Conservation (phyloP, 2,888 invertebrate genomes). For the Theristus sp. region DNA sequence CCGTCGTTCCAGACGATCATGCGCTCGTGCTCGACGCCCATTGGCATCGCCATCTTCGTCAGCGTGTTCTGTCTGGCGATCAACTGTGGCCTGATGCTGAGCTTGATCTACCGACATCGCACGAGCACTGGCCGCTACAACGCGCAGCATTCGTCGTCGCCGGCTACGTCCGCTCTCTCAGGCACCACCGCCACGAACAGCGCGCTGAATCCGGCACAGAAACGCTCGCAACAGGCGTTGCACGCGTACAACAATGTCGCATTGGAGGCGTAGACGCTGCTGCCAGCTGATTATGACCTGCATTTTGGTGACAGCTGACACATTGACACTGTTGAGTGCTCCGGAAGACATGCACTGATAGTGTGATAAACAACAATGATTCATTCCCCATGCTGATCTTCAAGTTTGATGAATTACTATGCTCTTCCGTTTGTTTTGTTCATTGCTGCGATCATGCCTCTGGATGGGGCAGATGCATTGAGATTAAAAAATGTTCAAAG, state of each 20-base stretch:
- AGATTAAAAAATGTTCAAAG: too few species aligned
- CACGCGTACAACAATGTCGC: not conserved
- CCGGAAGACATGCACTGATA: not conserved
- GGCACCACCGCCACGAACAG: not conserved
- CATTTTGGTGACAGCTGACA: too few species aligned
- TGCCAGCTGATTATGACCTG: not conserved
- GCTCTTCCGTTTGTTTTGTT: too few species aligned
- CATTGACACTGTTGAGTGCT: not conserved
- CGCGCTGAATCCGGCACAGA: not conserved
- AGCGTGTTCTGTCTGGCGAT: not conserved
- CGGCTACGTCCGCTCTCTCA: not conserved
- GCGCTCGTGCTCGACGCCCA: not conserved
- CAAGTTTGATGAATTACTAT: too few species aligned
- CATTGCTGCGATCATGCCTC: too few species aligned
- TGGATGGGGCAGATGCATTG: too few species aligned
- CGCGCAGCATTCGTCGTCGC: not conserved
- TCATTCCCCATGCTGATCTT: too few species aligned
- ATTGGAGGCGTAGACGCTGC: not conserved
- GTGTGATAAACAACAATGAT: not conserved
- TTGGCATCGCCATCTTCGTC: not conserved
- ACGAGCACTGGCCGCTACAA: not conserved
- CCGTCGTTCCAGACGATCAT: not conserved
- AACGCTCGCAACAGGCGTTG: not conserved
- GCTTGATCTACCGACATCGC: not conserved
- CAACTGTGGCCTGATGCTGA: not conserved